phyloP scores from a whole-genome alignment of 2,888 invertebrate species.

The Chorisops tibialis region DNA sequence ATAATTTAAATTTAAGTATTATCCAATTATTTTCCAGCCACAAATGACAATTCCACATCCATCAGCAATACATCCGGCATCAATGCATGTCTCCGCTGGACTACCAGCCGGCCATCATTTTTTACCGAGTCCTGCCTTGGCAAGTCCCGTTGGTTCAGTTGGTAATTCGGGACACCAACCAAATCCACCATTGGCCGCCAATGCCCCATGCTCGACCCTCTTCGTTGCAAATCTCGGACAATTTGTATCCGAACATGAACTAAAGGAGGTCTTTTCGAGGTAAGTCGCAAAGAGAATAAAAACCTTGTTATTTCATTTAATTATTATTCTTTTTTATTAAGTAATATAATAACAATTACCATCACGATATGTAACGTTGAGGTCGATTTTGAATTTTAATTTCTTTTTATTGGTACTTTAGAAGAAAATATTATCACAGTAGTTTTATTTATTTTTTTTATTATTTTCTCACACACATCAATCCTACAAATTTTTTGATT shows the following conservation, averaged over 20 bases:
- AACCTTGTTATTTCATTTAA: no score
- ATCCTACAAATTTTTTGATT: no score
- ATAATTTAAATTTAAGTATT: slow-evolving; percentile 30
- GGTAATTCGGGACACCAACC: slow-evolving; percentile 57
- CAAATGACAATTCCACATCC: slow-evolving; percentile 57
- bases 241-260: slow-evolving; percentile 96
- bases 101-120: slow-evolving; percentile 73
- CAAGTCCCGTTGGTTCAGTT: slow-evolving; percentile 77
- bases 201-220: slow-evolving; percentile 93
- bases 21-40: slow-evolving; percentile 46
- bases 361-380: no score
- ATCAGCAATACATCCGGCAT: slow-evolving; percentile 59
- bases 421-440: no score
- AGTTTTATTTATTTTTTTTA: no score
- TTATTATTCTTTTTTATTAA: no score
- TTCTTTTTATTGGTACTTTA: no score
- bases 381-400: no score
- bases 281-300: slow-evolving; percentile 51
- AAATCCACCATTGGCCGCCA: slow-evolving; percentile 58
- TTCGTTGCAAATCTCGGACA: slow-evolving; percentile 98
- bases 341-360: no score
- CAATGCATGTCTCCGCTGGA: slow-evolving; percentile 62
- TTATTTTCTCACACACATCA: no score
- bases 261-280: slow-evolving; percentile 98
- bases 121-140: slow-evolving; percentile 89